phyloP scores from a whole-genome alignment of 2,888 invertebrate genomes.

The Alentia gelatinosa region DNA sequence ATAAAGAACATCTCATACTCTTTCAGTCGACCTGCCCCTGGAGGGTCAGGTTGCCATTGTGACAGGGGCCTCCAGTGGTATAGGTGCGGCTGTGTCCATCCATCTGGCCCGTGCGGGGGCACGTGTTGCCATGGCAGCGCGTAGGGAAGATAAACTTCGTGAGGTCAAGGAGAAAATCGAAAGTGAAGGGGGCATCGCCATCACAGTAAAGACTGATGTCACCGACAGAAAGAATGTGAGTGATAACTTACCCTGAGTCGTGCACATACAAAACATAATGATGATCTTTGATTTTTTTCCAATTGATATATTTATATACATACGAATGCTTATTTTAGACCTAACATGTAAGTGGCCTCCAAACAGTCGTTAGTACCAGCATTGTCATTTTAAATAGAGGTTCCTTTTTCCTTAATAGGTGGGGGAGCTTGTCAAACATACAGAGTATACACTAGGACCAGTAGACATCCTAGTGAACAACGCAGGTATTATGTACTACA shows the following conservation, averaged over 20 bases:
- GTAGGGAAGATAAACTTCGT: conserved; percentile 75
- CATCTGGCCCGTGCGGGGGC: conserved; percentile 78
- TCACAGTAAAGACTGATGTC: conserved; percentile 79
- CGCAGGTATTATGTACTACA: conserved; percentile 81
- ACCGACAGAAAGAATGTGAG: conserved; percentile 74
- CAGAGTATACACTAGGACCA: conserved; percentile 75
- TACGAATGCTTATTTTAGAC: no score
- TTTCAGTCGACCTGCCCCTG: conserved; percentile 65
- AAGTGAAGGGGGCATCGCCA: conserved; percentile 72
- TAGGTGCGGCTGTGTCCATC: conserved; percentile 78
- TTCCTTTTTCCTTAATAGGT: conserved; percentile 66
- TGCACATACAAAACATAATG: background rate
- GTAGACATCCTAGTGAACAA: conserved; percentile 80
- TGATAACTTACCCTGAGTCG: background rate
- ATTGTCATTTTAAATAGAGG: no score
- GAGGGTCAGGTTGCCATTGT: conserved; percentile 79
- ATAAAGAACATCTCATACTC: no score
- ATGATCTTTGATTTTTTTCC: background rate
- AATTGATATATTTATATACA: background rate
- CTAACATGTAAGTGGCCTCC: no score
- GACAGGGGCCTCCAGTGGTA: conserved; percentile 81
- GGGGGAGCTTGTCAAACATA: conserved; percentile 72
- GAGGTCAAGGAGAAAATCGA: conserved; percentile 71
- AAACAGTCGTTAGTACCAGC: no score
- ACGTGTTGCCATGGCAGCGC: conserved; percentile 79